Evolutionary conservation across 2,113 vertebrate genomes (phyloP).

Genomic region (Hipposideros armiger): DNA sequence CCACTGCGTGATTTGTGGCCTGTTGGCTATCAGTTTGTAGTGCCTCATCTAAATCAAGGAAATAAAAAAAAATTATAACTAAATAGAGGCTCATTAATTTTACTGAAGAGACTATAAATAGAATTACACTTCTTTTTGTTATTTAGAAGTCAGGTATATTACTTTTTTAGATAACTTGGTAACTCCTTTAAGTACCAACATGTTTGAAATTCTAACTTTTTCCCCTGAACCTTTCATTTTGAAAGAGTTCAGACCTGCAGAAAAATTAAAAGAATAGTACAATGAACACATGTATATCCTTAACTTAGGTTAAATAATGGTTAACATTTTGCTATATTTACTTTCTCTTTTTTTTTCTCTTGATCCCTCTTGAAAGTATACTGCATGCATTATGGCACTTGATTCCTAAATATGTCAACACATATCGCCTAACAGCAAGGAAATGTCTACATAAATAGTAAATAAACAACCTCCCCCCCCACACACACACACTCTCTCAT

Average conservation of each 20-base stretch:
- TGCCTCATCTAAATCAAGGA: neutral
- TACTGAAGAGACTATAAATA: neutral
- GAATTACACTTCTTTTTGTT: neutral
- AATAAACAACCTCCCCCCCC: neutral
- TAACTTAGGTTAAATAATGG: neutral
- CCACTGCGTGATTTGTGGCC: neutral
- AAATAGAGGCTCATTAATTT: neutral
- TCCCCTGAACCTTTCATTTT: neutral
- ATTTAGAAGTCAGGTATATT: neutral
- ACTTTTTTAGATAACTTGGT: neutral
- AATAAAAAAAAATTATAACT: neutral
- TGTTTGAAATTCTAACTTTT: slow-evolving; percentile 9
- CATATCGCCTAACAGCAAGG: neutral
- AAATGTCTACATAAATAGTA: neutral
- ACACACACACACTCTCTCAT: neutral
- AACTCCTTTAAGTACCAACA: neutral
- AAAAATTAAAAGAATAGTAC: slow-evolving; percentile 12
- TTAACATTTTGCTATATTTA: neutral
- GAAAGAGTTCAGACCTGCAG: neutral
- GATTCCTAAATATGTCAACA: neutral
- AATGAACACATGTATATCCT: neutral
- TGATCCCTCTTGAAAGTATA: neutral
- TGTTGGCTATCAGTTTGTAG: neutral
- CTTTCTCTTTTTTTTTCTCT: neutral
- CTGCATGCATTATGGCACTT: neutral